Evolutionary conservation across 1,140 invertebrate genomes (phyloP).

Genomic region (Ruditapes philippinarum): DNA sequence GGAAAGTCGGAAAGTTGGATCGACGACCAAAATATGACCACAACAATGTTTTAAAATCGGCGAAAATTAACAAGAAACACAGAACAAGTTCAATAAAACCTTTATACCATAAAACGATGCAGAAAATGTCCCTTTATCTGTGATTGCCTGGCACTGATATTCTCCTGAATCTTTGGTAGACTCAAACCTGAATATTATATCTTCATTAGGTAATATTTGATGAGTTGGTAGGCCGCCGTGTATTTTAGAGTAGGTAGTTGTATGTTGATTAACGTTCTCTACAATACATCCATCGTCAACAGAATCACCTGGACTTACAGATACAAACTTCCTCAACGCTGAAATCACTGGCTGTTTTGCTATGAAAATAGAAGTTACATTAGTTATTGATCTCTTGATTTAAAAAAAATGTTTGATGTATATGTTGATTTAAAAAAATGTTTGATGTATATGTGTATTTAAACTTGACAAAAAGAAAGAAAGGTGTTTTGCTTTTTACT

Average conservation of each 20-base stretch:
- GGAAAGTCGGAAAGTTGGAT: no score
- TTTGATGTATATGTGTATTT: no score
- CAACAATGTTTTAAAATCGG: no score
- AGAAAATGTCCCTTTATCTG: slow-evolving; percentile 45
- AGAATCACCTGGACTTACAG: slow-evolving; percentile 32
- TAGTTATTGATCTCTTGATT: no score
- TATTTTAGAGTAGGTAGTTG: slow-evolving; percentile 3
- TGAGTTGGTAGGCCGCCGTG: slow-evolving; percentile 30
- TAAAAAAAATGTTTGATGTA: no score
- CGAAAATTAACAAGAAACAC: no score
- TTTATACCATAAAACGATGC: slow-evolving; percentile 49
- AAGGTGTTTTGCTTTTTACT: no score
- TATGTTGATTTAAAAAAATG: no score
- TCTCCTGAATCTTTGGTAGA: slow-evolving; percentile 30
- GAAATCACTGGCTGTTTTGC: neutral
- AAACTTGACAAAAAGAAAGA: no score
- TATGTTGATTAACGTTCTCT: slow-evolving; percentile 11
- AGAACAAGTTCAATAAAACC: no score
- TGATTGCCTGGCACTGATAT: slow-evolving; percentile 42
- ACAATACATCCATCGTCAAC: slow-evolving; percentile 46
- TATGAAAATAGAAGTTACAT: no score
- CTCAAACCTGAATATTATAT: slow-evolving; percentile 28
- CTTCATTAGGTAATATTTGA: slow-evolving; percentile 21
- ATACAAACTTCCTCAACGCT: slow-evolving; percentile 26
- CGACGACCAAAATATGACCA: no score